Evolutionary conservation across 2,113 vertebrate species (phyloP), one percentile per base, ranked within the genome.

Genomic region (Machaerirhynchus nigripectus): DNA sequence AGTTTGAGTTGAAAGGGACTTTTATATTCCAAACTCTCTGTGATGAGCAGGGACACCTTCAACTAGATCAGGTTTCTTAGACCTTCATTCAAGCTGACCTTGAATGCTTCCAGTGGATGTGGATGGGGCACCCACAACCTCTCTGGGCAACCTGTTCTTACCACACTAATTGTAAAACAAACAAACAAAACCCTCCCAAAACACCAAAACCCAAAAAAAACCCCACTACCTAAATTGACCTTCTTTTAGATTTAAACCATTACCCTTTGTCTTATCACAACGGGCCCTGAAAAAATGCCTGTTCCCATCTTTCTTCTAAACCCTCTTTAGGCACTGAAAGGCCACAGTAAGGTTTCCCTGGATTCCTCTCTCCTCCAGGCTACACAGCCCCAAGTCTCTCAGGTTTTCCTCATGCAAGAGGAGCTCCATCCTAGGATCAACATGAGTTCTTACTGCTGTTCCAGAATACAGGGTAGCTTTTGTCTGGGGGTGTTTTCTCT

Each of bases 281-380:
- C 4, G 33, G 40, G 21, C 30, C 17, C 26, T 47, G 26, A 30
- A 22, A 47, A 59, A 55, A 30, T n/a, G 1, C 10, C 20, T 23
- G 7, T 49, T 47, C 14, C 14, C 30, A 13, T 42, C 8, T 55
- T 47, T 55, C 10, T 47, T 31, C 13, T 2, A 31, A 22, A 46
- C 15, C 23, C 8, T 39, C 39, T 55, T 28, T 31, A 61, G 17
- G 21, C 11, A 10, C 30, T 53, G 17, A 42, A 61, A 31, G 21
- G 26, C 14, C 47, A 55, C 11, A 31, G 18, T 9, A 31, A 23
- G 17, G 14, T 61, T 12, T 40, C 8, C 8, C 11, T 0, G 0
- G 46, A 20, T 16, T 26, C 24, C 76, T 40, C 30, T 50, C 15
- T 57, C 35, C 22, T 55, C 26, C 30, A 35, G 55, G 17, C 6